Evolutionary conservation across 2,113 vertebrate species (phyloP).

Genomic region (Seriola quinqueradiata): DNA sequence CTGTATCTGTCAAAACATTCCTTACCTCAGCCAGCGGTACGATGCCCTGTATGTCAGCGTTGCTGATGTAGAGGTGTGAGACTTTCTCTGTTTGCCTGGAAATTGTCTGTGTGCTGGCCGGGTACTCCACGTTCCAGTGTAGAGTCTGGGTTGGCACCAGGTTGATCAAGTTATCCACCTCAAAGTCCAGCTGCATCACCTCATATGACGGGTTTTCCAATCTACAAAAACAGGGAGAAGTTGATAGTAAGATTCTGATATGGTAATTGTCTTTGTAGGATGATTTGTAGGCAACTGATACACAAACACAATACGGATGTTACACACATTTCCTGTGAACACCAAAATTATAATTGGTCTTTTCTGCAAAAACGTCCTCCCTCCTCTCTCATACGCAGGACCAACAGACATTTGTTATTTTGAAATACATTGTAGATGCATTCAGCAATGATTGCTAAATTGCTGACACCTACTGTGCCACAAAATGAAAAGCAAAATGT

Average conservation of each 20-base stretch:
- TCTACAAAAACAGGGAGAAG: constrained; percentile 73
- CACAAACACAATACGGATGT: no score
- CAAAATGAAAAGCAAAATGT: not conserved
- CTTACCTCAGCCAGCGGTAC: constrained; percentile 92
- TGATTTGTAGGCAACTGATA: not conserved
- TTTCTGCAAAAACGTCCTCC: not conserved
- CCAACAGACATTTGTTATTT: not conserved
- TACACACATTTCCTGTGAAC: not conserved
- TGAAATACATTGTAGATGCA: not conserved
- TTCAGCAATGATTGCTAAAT: not conserved
- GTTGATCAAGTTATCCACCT: constrained; percentile 90
- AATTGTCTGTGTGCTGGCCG: constrained; percentile 79
- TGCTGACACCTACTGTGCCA: not conserved
- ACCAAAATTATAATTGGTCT: not conserved
- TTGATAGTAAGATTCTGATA: not conserved
- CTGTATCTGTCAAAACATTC: constrained; percentile 6
- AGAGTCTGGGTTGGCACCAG: constrained; percentile 90
- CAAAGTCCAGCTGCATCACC: constrained; percentile 95
- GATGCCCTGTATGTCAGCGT: constrained; percentile 88
- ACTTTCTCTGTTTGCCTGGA: constrained; percentile 78
- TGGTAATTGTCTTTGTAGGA: not conserved
- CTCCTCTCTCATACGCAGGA: not conserved
- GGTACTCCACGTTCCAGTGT: constrained; percentile 94
- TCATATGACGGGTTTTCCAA: constrained; percentile 87
- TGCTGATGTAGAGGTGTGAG: constrained; percentile 92